Evolutionary conservation across 2,797 vertebrate species (phyloP).

Genomic region (Phylloscopus collybita): DNA sequence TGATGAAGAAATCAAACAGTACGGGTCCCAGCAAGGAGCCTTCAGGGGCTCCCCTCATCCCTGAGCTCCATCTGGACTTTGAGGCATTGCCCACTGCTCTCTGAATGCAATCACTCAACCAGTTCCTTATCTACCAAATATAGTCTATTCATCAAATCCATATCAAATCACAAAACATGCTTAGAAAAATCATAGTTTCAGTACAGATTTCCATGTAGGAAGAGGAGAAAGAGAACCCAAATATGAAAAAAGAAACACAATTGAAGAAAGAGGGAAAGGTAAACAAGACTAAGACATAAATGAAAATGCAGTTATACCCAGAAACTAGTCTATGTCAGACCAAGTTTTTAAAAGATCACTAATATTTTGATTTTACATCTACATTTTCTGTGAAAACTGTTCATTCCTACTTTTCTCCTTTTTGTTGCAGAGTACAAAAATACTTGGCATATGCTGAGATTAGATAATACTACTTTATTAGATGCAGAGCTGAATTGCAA

Average conservation of each 20-base stretch:
- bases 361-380: neutral
- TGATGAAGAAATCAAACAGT: neutral
- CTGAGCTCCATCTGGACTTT: neutral
- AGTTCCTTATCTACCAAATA: neutral
- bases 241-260: neutral
- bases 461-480: neutral
- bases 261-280: neutral
- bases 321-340: neutral
- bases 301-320: neutral
- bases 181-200: neutral
- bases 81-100: neutral
- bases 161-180: neutral
- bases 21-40: neutral
- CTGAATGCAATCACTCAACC: neutral
- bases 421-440: neutral
- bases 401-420: neutral
- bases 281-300: neutral
- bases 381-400: neutral
- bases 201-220: neutral
- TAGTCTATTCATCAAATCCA: neutral
- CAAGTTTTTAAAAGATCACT: neutral
- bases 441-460: neutral
- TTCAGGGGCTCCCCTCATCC: rapidly evolving
- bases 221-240: neutral
- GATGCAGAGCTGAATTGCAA: neutral